Base-by-base conservation (phyloP, 1,140 invertebrate genomes). In the Macrobrachium nipponense region DNA sequence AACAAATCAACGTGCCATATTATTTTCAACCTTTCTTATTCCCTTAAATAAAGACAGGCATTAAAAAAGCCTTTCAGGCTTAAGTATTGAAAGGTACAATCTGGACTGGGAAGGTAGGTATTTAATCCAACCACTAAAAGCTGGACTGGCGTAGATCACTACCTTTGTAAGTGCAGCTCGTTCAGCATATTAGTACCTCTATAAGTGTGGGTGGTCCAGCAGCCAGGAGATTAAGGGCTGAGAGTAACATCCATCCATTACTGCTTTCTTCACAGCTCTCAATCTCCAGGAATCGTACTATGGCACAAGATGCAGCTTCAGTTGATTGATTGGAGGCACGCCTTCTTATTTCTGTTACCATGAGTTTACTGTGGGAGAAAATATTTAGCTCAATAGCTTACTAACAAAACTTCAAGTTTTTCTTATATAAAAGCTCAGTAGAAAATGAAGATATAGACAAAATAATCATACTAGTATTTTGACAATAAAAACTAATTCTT, bases 161-260 rank as follows among this genome's bases (percentile, higher is more conserved):
- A 2, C 51, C 12, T 51, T 51, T 8, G 7, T 12, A 51, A 51
- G 51, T 51, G 51, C 8, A 7, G 51, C 3, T 51, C 3, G 51
- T 8, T 51, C 51, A 51, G 51, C 5, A 2, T 51, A 4, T 59
- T 58, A n/a, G 20, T 60, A 89, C 87, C 80, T 88, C 87, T 72
- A 89, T 89, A 17, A 88, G 84, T 62, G 80, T 73, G 20, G 94
- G 94, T 8, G 94, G 92, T 76, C 96, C 96, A 87, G 96, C 96
- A 81, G 96, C 95, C 18, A 99, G 92, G 11, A 93, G 89, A 93
- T 99, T 99, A 20, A 99, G 92, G 60, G 97, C 95, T 17, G 96
- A 96, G 18, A 99, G 91, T 68, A 99, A 91, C 95, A 98, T 98
- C 98, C 98, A 99, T 20, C 98, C 98, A 92, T 97, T 98, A 89